phyloP scores from a whole-genome alignment of 1,140 invertebrate species.

The Amphibalanus amphitrite region DNA sequence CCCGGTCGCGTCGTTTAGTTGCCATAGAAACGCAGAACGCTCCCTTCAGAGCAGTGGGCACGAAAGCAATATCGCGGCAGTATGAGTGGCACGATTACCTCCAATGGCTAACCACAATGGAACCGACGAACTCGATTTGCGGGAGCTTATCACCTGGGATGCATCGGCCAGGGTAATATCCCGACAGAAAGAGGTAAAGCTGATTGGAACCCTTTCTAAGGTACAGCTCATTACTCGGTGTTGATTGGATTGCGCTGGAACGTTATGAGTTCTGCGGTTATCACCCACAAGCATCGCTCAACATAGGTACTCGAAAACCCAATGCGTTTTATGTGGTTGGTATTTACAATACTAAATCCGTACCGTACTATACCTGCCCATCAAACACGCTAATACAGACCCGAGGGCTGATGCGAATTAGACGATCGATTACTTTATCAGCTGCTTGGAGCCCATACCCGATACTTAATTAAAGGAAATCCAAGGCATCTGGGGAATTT shows the following conservation, averaged over 20 bases:
- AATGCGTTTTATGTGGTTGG: too few relatives aligned
- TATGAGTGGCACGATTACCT: not conserved
- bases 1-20: not conserved
- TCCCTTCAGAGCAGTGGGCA: not conserved
- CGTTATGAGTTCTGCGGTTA: too few relatives aligned
- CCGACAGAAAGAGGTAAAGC: too few relatives aligned
- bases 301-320: too few relatives aligned
- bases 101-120: not conserved
- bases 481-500: not conserved
- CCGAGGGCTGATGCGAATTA: not conserved
- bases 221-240: too few relatives aligned
- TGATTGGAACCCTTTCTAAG: too few relatives aligned
- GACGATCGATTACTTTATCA: not conserved
- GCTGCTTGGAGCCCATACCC: not conserved
- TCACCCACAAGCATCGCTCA: too few relatives aligned
- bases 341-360: too few relatives aligned
- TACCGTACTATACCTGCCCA: too few relatives aligned
- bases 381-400: too few relatives aligned
- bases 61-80: not conserved
- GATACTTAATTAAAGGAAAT: not conserved
- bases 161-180: too few relatives aligned
- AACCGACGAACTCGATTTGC: not conserved
- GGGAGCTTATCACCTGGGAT: not conserved
- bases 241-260: too few relatives aligned
- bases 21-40: not conserved